These are phyloP conservation scores for Notiomystis cincta DNA, from an alignment of 2,113 vertebrate genomes.

Conservation along the genomic window DNA sequence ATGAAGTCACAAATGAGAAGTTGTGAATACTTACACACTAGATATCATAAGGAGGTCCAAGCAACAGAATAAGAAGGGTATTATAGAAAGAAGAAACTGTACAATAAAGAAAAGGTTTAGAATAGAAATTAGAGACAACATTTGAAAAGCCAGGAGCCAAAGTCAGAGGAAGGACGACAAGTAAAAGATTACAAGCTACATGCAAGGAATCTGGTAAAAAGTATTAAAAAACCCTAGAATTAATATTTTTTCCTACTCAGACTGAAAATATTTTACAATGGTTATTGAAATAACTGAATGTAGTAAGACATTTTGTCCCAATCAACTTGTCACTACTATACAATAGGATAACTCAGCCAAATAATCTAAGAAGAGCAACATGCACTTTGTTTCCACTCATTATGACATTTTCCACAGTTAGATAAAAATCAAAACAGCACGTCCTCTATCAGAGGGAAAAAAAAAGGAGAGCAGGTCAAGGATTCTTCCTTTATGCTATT, in stretches of 20 bases:
- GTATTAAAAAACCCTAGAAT: background rate
- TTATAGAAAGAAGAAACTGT: background rate
- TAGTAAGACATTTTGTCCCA: slow-evolving; percentile 20
- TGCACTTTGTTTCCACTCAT: slow-evolving; percentile 28
- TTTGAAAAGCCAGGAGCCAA: background rate
- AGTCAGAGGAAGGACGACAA: background rate
- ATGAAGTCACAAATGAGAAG: background rate
- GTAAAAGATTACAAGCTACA: background rate
- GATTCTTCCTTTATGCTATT: slow-evolving; percentile 43
- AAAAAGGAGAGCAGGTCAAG: background rate
- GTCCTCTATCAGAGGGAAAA: background rate
- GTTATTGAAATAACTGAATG: slow-evolving; percentile 28
- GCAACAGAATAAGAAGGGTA: background rate
- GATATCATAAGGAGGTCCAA: background rate
- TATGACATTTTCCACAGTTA: slow-evolving; percentile 23
- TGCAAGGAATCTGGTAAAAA: background rate
- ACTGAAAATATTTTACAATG: background rate
- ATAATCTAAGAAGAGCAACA: slow-evolving; percentile 6
- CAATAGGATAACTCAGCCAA: slow-evolving; percentile 27
- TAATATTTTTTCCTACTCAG: background rate
- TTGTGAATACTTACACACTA: background rate
- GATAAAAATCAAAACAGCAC: slow-evolving; percentile 30
- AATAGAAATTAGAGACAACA: background rate
- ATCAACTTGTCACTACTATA: slow-evolving; percentile 29
- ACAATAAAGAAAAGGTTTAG: background rate